Evolutionary conservation across 37 sponge, comb jelly and placozoan genomes (phyloP), one percentile per base, ranked within the genome.

Genomic region (Petrosia ficiformis): DNA sequence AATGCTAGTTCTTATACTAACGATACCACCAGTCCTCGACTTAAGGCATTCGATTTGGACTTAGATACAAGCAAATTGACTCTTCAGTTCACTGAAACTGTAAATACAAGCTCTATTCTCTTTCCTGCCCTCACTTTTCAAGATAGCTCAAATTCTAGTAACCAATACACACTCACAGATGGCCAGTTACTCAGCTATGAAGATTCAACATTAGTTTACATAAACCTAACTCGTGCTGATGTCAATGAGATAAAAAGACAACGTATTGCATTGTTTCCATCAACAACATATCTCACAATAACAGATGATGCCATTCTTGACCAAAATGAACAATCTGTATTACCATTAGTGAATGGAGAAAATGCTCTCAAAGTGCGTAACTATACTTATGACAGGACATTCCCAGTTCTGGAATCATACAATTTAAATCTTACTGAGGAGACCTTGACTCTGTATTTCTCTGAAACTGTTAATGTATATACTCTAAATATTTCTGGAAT

Each of bases 71-170:
- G 85, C 43, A 75, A 79, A 2, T 25, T 95, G 63, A 82, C 84
- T 2, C 77, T 95, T 8, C 80, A 82, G 68, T 95, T 95, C 70
- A 69, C 79, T 32, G 96, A 95, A 73, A 95, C 89, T 11, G 92
- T 95, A 3, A 88, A 85, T 70, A 76, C 77, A 0, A 64, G 79
- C 37, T 81, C 87, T 3, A 82, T 91, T 30, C 65, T 82, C 48
- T 84, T 88, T 59, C 76, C 80, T 3, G 96, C 89, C 22, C 75
- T 95, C 24, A 78, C 84, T 35, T 54, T 95, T n/a, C 92, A 91
- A 80, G 54, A 77, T 33, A 63, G 59, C n/a, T 84, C 71, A 31
- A 90, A 90, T 65, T 77, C 85, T 24, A 78, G 70, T 61, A 90
- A 84, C 75, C 59, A 44, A 40, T 80, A 88, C 82, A 80, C 81